A percentile compares a stretch with the other conserved stretches of the same genome.
Evolutionary conservation across 92 coral and sea anemone species (phyloP).

Genomic region (Phymanthus crucifer): DNA sequence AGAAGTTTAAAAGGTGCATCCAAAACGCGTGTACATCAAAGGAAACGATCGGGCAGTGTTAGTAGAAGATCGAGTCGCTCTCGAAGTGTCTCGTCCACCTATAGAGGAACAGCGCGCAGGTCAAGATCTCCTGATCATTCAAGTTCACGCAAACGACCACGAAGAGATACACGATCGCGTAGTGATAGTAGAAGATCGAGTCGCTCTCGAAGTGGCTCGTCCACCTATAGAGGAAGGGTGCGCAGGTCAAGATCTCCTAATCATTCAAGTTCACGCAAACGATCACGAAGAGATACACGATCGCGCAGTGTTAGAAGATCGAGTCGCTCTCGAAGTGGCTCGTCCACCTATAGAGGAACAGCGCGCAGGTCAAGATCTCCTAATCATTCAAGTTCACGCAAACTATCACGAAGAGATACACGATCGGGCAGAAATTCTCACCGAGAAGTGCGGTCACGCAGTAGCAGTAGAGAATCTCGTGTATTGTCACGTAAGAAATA

Average conservation of each 20-base stretch:
- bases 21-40: neutral
- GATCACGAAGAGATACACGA: neutral
- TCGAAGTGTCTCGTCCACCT: neutral
- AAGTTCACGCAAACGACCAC: neutral
- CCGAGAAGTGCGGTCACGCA: neutral
- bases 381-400: neutral
- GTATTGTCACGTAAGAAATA: too few species aligned
- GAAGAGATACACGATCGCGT: neutral
- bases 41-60: neutral
- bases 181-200: neutral
- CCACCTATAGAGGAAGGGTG: neutral
- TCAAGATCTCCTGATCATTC: neutral
- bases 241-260: neutral
- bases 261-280: neutral
- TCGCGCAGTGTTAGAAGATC: neutral
- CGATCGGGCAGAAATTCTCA: neutral
- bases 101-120: neutral
- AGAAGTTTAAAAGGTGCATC: neutral
- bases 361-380: neutral
- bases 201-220: neutral
- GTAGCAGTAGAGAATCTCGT: too few species aligned
- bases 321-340: neutral
- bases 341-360: neutral
- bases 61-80: neutral
- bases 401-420: neutral